Evolutionary conservation across 2,888 invertebrate species (phyloP).

Genomic region (Petrolisthes manimaculis): DNA sequence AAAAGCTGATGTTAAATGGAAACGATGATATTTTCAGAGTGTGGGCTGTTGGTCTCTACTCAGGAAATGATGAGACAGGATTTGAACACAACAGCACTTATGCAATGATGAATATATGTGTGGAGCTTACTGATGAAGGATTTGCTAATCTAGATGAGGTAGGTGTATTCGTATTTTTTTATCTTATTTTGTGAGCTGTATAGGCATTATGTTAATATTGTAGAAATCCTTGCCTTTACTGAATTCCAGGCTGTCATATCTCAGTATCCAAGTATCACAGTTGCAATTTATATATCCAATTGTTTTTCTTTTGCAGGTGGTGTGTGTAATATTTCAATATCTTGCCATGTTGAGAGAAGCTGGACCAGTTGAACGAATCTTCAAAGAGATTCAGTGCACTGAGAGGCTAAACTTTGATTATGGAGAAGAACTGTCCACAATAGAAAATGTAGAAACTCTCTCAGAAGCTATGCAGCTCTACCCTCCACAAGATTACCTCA

Average conservation of each 20-base stretch:
- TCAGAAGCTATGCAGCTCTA: constrained; percentile 85
- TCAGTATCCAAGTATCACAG: not conserved
- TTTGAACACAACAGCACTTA: constrained; percentile 85
- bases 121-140: constrained; percentile 84
- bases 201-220: not conserved
- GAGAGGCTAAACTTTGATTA: constrained; percentile 82
- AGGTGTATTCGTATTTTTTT: constrained; percentile 32
- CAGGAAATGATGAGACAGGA: constrained; percentile 79
- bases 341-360: constrained; percentile 79
- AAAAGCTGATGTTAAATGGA: too few species aligned
- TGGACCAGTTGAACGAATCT: constrained; percentile 80
- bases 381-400: constrained; percentile 80
- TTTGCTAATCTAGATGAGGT: constrained; percentile 77
- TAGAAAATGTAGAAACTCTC: constrained; percentile 83
- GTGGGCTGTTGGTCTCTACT: constrained; percentile 81
- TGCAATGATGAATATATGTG: constrained; percentile 80
- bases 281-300: not conserved
- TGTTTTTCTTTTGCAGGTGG: constrained; percentile 71
- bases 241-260: not conserved
- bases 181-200: not conserved
- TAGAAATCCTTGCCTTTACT: not conserved
- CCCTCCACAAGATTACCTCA: constrained; percentile 82
- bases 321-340: constrained; percentile 84
- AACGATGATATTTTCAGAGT: constrained; percentile 73
- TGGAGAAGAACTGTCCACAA: constrained; percentile 79